A percentile compares a stretch with the other conserved stretches of the same genome.
Conservation (phyloP, 2,888 invertebrate species). For the Entomobrya proxima region DNA sequence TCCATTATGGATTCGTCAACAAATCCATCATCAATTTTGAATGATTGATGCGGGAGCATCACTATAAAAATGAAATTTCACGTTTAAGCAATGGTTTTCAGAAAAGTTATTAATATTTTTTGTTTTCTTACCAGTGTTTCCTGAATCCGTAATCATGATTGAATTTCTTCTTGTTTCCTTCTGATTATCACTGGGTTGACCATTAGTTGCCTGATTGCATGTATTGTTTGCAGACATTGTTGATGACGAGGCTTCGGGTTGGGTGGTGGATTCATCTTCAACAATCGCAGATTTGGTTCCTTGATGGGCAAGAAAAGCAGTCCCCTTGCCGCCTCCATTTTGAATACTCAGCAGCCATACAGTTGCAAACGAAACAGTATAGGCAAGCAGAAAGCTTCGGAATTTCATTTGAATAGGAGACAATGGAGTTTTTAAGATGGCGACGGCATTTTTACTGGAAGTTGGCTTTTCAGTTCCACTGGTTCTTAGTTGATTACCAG, state of each 20-base stretch:
- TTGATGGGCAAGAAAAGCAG: not conserved
- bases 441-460: not conserved
- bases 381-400: not conserved
- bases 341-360: not conserved
- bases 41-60: constrained; percentile 31
- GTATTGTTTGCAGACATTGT: not conserved
- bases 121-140: constrained; percentile 27
- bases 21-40: constrained; percentile 26
- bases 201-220: not conserved
- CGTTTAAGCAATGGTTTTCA: not conserved
- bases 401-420: not conserved
- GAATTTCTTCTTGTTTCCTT: not conserved
- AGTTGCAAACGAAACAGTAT: not conserved
- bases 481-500: too few species aligned
- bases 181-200: not conserved
- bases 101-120: not conserved
- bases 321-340: not conserved
- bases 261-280: not conserved
- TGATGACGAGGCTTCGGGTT: not conserved
- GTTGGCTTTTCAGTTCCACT: too few species aligned
- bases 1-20: constrained; percentile 49
- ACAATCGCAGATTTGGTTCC: not conserved
- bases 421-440: not conserved
- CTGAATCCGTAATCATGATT: constrained; percentile 30
- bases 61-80: constrained; percentile 7